Base-by-base conservation (phyloP, 2,797 vertebrate genomes). In the Sebastes nivosus region DNA sequence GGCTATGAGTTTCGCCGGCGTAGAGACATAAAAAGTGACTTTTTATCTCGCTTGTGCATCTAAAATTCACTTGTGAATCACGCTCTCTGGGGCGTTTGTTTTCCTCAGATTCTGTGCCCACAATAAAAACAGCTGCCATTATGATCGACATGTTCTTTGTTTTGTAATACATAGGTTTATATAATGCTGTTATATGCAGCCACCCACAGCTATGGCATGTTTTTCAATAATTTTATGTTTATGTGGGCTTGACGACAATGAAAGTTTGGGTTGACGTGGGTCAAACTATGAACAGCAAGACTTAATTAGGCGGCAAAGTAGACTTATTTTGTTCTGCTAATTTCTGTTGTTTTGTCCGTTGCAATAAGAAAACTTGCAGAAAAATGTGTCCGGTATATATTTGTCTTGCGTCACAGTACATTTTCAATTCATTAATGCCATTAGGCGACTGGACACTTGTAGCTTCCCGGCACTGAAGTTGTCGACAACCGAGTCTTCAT, bases 111-210 rank as follows among this genome's bases (percentile, higher is more conserved):
- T 67, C 57, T 66, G 27, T 75, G 66, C 13, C 25, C 79, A 80
- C 68, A 71, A 55, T 52, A 80, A 77, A 77, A 81, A 84, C 67
- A 60, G 55, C 34, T 80, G 66, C 55, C 58, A 81, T 84, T 87
- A 85, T 81, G 54, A 83, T 74, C 30, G n/a, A 75, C 64, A 72
- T 81, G 82, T 55, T 55, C 76, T 83, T 87, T 88, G 77, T 81
- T 87, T 82, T 66, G 72, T 69, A 65, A 75, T 63, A 67, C 57
- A 61, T n/a, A 58, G 52, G 59, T 80, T 57, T 66, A 42, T 79
- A 73, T 65, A 50, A 70, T 67, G 50, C 65, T 34, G 18, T 61
- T 77, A 30, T 30, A 59, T 70, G 22, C 34, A 79, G 60, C 74
- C 72, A 57, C 78, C 82, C 67, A 87, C 82, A 63, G n/a, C 12